Conservation (phyloP, 2,888 invertebrate genomes). For the Schrankia costaestrigalis region DNA sequence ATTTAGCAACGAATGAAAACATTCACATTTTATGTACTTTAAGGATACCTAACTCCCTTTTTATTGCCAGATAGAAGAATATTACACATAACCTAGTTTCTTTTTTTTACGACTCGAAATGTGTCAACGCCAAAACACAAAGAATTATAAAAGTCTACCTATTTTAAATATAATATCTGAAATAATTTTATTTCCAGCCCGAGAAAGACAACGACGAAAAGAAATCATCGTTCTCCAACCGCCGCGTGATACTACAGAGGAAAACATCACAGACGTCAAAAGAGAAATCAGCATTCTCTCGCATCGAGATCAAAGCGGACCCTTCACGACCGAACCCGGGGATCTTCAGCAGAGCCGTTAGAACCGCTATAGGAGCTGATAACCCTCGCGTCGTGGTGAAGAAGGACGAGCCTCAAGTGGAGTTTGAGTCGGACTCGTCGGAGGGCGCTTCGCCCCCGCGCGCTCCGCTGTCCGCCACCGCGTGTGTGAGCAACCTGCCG, state of each 20-base stretch:
- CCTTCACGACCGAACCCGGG: conserved; percentile 55
- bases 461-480: no score
- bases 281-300: conserved; percentile 52
- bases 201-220: conserved; percentile 41
- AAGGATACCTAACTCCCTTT: no score
- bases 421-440: conserved; percentile 51
- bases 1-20: no score
- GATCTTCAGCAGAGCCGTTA: conserved; percentile 66
- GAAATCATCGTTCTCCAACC: conserved; percentile 45
- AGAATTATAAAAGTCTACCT: not conserved
- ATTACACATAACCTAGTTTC: no score
- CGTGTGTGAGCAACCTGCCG: conserved; percentile 61
- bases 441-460: no score
- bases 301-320: conserved; percentile 48
- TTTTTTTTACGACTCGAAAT: no score
- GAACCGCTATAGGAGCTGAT: conserved; percentile 51
- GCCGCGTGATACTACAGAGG: conserved; percentile 63
- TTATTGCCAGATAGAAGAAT: no score
- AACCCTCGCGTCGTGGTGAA: conserved; percentile 35
- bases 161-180: no score
- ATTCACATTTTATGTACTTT: no score
- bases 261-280: conserved; percentile 33
- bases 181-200: conserved; percentile 16
- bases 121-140: no score
- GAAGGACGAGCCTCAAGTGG: conserved; percentile 48